Evolutionary conservation across 2,888 invertebrate species (phyloP).

Genomic region (Drosophila quinaria): DNA sequence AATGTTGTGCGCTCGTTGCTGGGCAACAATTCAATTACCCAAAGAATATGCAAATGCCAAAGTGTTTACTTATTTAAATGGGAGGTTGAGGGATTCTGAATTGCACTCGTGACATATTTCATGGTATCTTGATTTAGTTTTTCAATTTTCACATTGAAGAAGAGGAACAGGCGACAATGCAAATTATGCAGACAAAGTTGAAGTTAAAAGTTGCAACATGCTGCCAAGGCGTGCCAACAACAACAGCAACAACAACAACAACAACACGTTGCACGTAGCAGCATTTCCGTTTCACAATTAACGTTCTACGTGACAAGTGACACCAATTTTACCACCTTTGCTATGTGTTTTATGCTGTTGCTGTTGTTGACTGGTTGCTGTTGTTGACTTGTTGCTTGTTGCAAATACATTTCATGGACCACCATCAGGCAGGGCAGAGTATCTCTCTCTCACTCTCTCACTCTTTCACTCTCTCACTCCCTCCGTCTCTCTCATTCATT

Average conservation of each 20-base stretch:
- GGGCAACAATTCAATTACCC: slow-evolving; percentile 84
- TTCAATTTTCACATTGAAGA: slow-evolving; percentile 74
- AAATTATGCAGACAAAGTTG: slow-evolving; percentile 64
- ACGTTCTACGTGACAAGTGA: slow-evolving; percentile 83
- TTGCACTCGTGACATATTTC: slow-evolving; percentile 77
- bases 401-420: slow-evolving; percentile 66
- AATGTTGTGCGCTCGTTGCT: slow-evolving; percentile 76
- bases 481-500: slow-evolving; percentile 28
- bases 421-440: slow-evolving; percentile 62
- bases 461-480: neutral
- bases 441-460: slow-evolving; percentile 3
- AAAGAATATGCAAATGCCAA: slow-evolving; percentile 73
- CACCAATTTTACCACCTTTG: slow-evolving; percentile 83
- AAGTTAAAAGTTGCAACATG: slow-evolving; percentile 59
- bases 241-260: slow-evolving; percentile 25
- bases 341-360: slow-evolving; percentile 69
- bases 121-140: slow-evolving; percentile 76
- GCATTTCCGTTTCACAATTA: slow-evolving; percentile 81
- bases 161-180: slow-evolving; percentile 46
- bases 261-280: slow-evolving; percentile 58
- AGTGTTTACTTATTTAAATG: slow-evolving; percentile 34
- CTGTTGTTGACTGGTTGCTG: slow-evolving; percentile 20
- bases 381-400: slow-evolving; percentile 6
- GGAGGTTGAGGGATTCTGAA: slow-evolving; percentile 31
- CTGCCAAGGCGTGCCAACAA: slow-evolving; percentile 69